Conservation (phyloP, 2,888 invertebrate species). For the Chrysotoxum bicinctum region DNA sequence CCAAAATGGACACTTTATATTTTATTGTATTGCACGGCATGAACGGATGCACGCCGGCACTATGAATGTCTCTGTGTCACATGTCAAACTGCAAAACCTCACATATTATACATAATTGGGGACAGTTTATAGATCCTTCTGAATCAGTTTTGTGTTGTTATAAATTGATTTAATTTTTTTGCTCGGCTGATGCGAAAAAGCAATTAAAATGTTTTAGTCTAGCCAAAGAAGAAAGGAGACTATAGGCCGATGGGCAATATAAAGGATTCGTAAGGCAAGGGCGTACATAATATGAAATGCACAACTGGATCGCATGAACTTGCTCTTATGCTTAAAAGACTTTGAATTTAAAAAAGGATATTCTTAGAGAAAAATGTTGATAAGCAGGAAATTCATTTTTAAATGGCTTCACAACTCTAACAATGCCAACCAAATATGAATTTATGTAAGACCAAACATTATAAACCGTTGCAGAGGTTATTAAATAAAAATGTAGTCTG, state of each 20-base stretch:
- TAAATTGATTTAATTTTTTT: conserved; percentile 34
- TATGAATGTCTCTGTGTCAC: not conserved
- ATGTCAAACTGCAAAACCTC: not conserved
- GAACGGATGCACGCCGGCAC: not conserved
- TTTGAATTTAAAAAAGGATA: no score
- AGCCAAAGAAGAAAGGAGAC: not conserved
- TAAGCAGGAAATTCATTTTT: no score
- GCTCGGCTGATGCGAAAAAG: conserved; percentile 17
- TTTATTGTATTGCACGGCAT: not conserved
- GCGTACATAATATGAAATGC: no score
- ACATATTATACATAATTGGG: not conserved
- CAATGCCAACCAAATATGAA: no score
- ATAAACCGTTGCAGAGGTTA: no score
- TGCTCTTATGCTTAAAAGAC: no score
- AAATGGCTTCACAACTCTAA: no score
- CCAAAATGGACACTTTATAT: not conserved
- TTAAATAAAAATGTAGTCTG: no score
- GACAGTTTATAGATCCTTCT: not conserved
- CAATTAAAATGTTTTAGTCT: conserved; percentile 20
- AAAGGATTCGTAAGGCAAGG: not conserved
- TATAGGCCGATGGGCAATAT: not conserved
- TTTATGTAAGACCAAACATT: no score
- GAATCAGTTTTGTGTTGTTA: not conserved
- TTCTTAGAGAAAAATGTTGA: no score
- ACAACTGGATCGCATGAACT: no score